Conservation (phyloP, 2,888 invertebrate genomes). For the Xylophagus ater region DNA sequence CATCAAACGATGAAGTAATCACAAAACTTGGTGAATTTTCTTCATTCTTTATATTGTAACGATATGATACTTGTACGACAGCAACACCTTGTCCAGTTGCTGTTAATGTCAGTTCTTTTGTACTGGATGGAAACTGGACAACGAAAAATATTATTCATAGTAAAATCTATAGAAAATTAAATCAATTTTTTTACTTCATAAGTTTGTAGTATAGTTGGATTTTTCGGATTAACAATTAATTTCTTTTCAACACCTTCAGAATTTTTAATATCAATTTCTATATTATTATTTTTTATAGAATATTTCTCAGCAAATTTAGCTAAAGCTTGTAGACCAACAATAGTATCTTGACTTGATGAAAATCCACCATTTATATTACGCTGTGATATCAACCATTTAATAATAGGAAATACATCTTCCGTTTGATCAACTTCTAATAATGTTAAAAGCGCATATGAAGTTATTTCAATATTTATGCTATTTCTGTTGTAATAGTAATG, state of each 20-base stretch:
- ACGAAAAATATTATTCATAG: not conserved
- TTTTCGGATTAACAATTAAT: conserved; percentile 65
- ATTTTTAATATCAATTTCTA: conserved; percentile 47
- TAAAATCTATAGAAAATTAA: conserved; percentile 28
- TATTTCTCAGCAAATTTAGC: conserved; percentile 45
- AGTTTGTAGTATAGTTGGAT: conserved; percentile 71
- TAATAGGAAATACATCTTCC: conserved; percentile 43
- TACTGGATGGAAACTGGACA: conserved; percentile 31
- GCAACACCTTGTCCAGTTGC: conserved; percentile 75
- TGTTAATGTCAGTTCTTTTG: conserved; percentile 57
- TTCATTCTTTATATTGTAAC: not conserved
- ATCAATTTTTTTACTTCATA: too few species aligned
- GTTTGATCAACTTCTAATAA: conserved; percentile 43
- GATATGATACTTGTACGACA: conserved; percentile 52
- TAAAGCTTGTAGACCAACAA: conserved; percentile 59
- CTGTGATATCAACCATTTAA: conserved; percentile 62
- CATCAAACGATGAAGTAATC: too few species aligned
- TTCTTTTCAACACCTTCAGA: conserved; percentile 34
- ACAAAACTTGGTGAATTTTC: not conserved
- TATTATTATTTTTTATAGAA: conserved; percentile 37
- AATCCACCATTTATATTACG: conserved; percentile 58
- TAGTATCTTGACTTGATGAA: conserved; percentile 65
- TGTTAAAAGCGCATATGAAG: conserved; percentile 76
- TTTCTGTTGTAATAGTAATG: conserved; percentile 51
- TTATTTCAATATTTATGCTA: conserved; percentile 66